Conservation (phyloP, 2,113 vertebrate genomes). For the Uropsilus gracilis region DNA sequence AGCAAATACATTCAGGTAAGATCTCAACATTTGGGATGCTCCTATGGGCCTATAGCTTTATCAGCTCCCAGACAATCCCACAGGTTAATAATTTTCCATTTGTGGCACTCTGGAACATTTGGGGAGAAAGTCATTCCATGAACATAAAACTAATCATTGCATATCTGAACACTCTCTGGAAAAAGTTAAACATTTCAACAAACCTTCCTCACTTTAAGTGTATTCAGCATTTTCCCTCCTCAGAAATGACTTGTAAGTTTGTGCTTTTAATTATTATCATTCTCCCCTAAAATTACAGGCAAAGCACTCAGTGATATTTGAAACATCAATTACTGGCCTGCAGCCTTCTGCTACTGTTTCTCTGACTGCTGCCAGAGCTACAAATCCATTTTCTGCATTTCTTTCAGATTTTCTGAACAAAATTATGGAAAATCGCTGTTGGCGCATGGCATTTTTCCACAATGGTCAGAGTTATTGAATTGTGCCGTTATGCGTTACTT, state of each 20-base stretch:
- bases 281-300: conserved; percentile 88
- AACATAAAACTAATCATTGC: conserved; percentile 73
- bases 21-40: not conserved
- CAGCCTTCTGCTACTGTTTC: conserved; percentile 88
- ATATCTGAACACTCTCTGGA: conserved; percentile 84
- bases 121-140: conserved; percentile 41
- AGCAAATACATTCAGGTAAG: not conserved
- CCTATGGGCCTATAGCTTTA: not conserved
- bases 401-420: conserved; percentile 87
- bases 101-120: not conserved
- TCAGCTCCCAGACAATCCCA: not conserved
- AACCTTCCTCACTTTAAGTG: conserved; percentile 75
- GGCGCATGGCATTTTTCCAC: conserved; percentile 89
- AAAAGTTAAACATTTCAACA: conserved; percentile 84
- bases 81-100: conserved; percentile 33
- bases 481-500: conserved; percentile 83
- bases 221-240: conserved; percentile 82
- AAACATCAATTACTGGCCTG: conserved; percentile 90
- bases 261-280: conserved; percentile 90
- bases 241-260: conserved; percentile 85
- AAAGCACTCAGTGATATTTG: conserved; percentile 85
- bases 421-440: conserved; percentile 90
- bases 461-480: conserved; percentile 88
- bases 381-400: conserved; percentile 90
- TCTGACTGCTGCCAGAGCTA: conserved; percentile 84